Evolutionary conservation across 2,113 vertebrate species (phyloP), one percentile per base, ranked within the genome.

Genomic region (Corydoras maculifer): DNA sequence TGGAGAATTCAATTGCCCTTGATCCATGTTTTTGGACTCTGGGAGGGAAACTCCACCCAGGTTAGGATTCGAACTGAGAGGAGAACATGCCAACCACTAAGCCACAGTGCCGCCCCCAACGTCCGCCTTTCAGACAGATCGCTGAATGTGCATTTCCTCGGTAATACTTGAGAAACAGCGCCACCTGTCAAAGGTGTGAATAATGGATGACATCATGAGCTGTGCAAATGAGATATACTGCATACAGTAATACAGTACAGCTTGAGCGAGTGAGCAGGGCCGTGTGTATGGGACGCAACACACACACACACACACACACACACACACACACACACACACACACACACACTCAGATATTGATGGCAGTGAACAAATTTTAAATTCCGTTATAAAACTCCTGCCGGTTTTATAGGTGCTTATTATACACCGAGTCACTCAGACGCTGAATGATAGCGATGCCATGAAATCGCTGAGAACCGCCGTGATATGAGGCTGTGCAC

Each of bases 151-250:
- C 18, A 25, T 78, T 48, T 30, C 61, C 10, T n/a, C 18, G 58
- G 53, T 66, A 66, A 32, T 7, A 31, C 31, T 25, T 54, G 12
- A 68, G 49, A 67, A 72, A 65, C 60, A 66, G 50, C 64, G 18
- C 61, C 63, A 75, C 74, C 78, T 72, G 63, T 58, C 70, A 72
- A 61, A 60, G 59, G 69, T 68, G 58, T 86, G 80, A 87, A 84
- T 87, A 84, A 87, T 86, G 86, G 76, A 84, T 83, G 77, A 68
- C 76, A 74, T 72, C 55, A 50, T 78, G 78, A 82, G 81, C 72
- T 75, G 76, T 69, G 77, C 81, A 81, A 82, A 80, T 80, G 70
- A 86, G 76, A 83, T 74, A 77, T 85, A 81, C 78, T 78, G 69
- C 75, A 72, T 70, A 55, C 29, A 48, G 11, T 5, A 65, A 72